A percentile compares a stretch with the other conserved stretches of the same genome.
phyloP scores from a whole-genome alignment of 2,113 vertebrate genomes.

The Phrynosoma blainvillii region DNA sequence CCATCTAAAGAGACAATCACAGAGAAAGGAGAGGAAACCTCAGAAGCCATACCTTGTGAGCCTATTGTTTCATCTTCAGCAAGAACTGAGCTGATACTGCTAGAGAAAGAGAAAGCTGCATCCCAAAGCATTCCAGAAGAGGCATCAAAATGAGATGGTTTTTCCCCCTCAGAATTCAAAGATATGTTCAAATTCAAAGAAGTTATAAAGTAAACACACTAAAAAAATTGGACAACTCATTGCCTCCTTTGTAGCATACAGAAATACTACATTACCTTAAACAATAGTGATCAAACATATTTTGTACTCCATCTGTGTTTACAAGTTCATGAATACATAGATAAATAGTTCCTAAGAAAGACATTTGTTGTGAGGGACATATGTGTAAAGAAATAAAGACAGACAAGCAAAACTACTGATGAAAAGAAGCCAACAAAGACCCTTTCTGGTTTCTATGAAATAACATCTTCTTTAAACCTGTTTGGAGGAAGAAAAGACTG shows the following conservation, averaged over 20 bases:
- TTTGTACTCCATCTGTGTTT: slow-evolving; percentile 28
- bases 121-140: slow-evolving; percentile 18
- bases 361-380: slow-evolving; percentile 15
- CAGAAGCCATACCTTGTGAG: neutral
- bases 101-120: slow-evolving; percentile 46
- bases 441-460: neutral
- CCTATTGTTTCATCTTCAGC: slow-evolving; percentile 56
- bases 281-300: neutral
- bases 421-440: slow-evolving; percentile 12
- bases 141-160: slow-evolving; percentile 46
- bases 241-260: slow-evolving; percentile 45
- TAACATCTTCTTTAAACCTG: neutral
- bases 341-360: slow-evolving; percentile 17
- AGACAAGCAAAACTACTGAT: neutral
- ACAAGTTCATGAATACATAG: slow-evolving; percentile 6
- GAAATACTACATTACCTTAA: slow-evolving; percentile 21
- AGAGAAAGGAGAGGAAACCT: slow-evolving; percentile 11
- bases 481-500: neutral
- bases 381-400: slow-evolving; percentile 11
- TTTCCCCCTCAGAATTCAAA: neutral
- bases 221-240: neutral
- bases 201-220: neutral
- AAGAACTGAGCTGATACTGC: slow-evolving; percentile 68
- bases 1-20: slow-evolving; percentile 60
- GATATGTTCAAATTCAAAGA: neutral